Base-by-base conservation (phyloP, 1,140 invertebrate species). In the Ericerus pela region DNA sequence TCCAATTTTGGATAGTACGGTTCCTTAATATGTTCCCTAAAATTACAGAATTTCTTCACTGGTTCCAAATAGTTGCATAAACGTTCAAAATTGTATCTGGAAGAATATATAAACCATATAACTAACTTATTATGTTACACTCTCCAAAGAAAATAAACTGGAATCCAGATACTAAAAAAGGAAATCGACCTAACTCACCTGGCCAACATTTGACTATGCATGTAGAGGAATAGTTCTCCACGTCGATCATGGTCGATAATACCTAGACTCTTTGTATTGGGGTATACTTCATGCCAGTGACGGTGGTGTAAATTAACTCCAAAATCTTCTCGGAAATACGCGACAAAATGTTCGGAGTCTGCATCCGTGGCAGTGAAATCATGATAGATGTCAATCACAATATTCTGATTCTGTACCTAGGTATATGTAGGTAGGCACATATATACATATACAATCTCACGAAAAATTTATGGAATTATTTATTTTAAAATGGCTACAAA, bases 151-250 rank as follows among this genome's bases (percentile, higher is more conserved):
- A n/a, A n/a, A n/a, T n/a, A n/a, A n/a, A n/a, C n/a, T n/a, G n/a
- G n/a, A n/a, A n/a, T n/a, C n/a, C n/a, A n/a, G n/a, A n/a, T n/a
- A n/a, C n/a, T n/a, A n/a, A n/a, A n/a, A n/a, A n/a, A n/a, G n/a
- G n/a, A n/a, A n/a, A n/a, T n/a, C n/a, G n/a, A n/a, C n/a, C n/a
- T n/a, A n/a, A n/a, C n/a, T n/a, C 26, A 73, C 72, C 76, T 74
- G 26, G 76, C 76, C 37, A 80, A 71, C 56, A 84, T 75, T 67
- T 85, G 82, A 63, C 83, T 76, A 67, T 85, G 82, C 81, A 84
- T 84, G 63, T 84, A 84, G 61, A 82, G 84, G 70, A 85, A 84
- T 0, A 85, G 70, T 64, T 85, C 82, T 1, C 82, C 82, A 20
- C 81, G 72, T 27, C 82, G 66, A 68, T 85, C 79, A 66, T 82